Percentiles rank a stretch among this genome's conserved stretches.
Evolutionary conservation across 2,797 vertebrate genomes (phyloP).

Genomic region (Numenius phaeopus): DNA sequence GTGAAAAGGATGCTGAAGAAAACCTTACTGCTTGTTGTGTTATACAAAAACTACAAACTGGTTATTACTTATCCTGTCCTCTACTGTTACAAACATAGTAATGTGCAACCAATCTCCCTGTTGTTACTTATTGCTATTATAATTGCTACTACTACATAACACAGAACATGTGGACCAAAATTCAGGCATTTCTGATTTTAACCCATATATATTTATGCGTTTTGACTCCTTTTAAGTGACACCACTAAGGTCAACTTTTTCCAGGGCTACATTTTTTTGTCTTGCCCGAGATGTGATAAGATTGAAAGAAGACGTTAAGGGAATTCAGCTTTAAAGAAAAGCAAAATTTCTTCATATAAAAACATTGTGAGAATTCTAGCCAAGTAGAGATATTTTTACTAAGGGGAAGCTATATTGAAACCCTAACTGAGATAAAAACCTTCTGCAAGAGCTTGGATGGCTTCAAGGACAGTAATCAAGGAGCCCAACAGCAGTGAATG

Average conservation of each 20-base stretch:
- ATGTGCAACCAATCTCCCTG: neutral
- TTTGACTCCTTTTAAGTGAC: neutral
- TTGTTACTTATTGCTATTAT: neutral
- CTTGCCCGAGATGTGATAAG: neutral
- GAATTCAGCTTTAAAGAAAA: neutral
- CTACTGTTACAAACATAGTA: neutral
- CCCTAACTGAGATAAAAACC: neutral
- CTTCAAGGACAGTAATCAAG: neutral
- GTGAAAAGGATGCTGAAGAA: neutral
- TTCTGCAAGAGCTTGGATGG: neutral
- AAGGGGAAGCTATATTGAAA: neutral
- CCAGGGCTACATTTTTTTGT: neutral
- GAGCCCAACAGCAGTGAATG: neutral
- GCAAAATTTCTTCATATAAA: neutral
- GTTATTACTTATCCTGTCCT: neutral
- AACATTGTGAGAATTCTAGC: neutral
- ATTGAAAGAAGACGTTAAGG: neutral
- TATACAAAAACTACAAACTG: neutral
- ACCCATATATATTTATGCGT: neutral
- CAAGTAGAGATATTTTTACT: neutral
- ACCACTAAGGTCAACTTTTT: neutral
- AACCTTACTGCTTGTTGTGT: neutral
- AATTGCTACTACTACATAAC: neutral
- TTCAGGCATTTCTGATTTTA: neutral
- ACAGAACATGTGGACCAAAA: neutral